phyloP scores from a whole-genome alignment of 2,888 invertebrate species.

The Melanchra persicariae region DNA sequence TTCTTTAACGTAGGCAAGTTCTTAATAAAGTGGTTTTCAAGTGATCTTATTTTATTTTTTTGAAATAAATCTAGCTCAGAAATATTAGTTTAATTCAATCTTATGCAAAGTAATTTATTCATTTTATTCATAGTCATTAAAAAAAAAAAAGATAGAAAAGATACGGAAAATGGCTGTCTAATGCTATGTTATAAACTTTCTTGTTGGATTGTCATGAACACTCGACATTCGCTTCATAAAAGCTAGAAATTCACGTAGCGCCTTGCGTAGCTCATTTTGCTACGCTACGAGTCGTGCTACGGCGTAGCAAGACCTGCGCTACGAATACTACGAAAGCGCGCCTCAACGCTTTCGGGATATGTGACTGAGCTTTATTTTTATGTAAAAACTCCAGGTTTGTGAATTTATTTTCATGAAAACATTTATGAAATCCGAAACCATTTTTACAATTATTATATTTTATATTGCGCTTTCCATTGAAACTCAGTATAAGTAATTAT shows the following conservation, averaged over 20 bases:
- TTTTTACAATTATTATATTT: background rate
- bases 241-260: slow-evolving; percentile 1
- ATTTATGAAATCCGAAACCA: background rate
- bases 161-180: too few species aligned
- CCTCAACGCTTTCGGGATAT: background rate
- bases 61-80: too few species aligned
- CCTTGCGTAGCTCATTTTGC: background rate
- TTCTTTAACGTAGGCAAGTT: too few species aligned
- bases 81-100: too few species aligned
- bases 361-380: slow-evolving; percentile 2
- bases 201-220: background rate
- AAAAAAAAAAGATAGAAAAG: too few species aligned
- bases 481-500: background rate
- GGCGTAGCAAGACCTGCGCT: slow-evolving; percentile 32
- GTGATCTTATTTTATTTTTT: too few species aligned
- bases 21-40: too few species aligned
- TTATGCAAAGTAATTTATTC: too few species aligned
- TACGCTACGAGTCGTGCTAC: slow-evolving; percentile 25
- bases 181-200: background rate
- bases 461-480: background rate
- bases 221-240: background rate
- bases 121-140: too few species aligned
- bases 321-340: slow-evolving; percentile 1
- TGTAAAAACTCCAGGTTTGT: background rate
- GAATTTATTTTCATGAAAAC: background rate